A percentile compares a stretch with the other conserved stretches of the same genome.
Evolutionary conservation across 2,113 vertebrate species (phyloP).

Genomic region (Cygnus atratus): DNA sequence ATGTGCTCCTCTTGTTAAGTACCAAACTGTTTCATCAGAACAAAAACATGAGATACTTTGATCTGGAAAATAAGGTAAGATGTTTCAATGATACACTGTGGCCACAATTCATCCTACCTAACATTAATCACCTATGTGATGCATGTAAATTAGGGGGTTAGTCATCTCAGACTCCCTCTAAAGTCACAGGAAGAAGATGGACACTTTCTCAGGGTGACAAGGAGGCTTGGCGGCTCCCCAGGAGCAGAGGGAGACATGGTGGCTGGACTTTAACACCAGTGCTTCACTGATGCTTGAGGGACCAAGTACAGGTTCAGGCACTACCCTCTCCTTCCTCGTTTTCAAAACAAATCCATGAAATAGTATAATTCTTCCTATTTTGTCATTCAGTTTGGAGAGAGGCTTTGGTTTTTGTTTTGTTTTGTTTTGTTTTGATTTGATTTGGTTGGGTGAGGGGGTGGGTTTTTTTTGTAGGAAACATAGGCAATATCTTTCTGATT

Average conservation of each 20-base stretch:
- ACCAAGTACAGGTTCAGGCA: neutral
- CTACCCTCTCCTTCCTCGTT: neutral
- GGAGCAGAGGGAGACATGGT: neutral
- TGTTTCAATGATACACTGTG: constrained; percentile 25
- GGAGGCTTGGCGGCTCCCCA: neutral
- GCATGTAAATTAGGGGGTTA: constrained; percentile 44
- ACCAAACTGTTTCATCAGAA: constrained; percentile 55
- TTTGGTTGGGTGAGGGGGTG: no score
- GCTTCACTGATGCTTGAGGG: neutral
- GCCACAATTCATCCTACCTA: constrained; percentile 28
- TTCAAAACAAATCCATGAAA: neutral
- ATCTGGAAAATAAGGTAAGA: constrained; percentile 57
- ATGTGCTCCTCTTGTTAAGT: neutral
- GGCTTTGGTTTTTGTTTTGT: no score
- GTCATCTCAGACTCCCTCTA: constrained; percentile 34
- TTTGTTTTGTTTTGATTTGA: no score
- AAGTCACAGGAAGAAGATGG: neutral
- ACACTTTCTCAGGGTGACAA: constrained; percentile 21
- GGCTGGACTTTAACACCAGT: neutral
- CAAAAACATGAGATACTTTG: constrained; percentile 39
- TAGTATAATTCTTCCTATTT: neutral
- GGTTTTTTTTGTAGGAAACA: neutral
- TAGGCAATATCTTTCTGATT: neutral
- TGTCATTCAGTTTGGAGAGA: neutral
- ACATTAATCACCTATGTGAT: neutral